A percentile compares a stretch with the other conserved stretches of the same genome.
Conservation (phyloP, 2,113 vertebrate species). For the Ciconia stormi region DNA sequence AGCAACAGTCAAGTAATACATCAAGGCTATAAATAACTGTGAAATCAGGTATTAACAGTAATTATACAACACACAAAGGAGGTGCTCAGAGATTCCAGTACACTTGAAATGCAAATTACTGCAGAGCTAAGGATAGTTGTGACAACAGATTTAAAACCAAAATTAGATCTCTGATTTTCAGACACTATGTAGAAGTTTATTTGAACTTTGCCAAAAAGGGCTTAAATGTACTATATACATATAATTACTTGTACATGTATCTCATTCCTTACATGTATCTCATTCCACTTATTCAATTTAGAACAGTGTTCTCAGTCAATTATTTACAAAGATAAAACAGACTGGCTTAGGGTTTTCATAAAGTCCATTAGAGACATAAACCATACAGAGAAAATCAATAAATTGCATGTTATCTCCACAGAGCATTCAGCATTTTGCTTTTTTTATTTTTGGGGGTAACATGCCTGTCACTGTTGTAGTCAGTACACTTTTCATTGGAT, state of each 20-base stretch:
- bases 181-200: background rate
- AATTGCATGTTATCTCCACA: background rate
- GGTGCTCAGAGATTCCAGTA: background rate
- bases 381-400: background rate
- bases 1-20: constrained; percentile 22
- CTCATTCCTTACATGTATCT: background rate
- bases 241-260: background rate
- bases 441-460: background rate
- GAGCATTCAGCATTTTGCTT: background rate
- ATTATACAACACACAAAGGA: constrained; percentile 1
- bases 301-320: background rate
- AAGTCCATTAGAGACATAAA: constrained; percentile 26
- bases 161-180: constrained; percentile 11
- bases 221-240: background rate
- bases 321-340: constrained; percentile 32
- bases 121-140: background rate
- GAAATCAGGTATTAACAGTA: constrained; percentile 40
- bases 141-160: constrained; percentile 9
- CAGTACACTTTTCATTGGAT: background rate
- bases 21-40: constrained; percentile 41
- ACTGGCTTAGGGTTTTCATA: background rate
- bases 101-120: constrained; percentile 35
- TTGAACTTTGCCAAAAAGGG: background rate
- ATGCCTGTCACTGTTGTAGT: background rate
- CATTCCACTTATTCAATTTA: background rate